Conservation (phyloP, 2,888 invertebrate genomes). For the Ectemnius cavifrons region DNA sequence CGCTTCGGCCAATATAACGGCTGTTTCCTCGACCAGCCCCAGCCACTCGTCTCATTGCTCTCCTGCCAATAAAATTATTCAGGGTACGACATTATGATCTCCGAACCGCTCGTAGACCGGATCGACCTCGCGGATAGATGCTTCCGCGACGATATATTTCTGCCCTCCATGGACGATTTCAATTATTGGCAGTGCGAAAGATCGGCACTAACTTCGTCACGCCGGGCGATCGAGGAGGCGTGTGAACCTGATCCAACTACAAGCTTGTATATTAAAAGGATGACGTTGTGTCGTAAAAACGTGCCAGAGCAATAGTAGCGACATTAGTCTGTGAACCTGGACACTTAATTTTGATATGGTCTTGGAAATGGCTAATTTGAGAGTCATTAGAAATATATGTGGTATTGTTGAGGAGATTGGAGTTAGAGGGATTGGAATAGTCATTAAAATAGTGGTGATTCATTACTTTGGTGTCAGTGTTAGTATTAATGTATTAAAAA, state of each 20-base stretch:
- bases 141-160: slow-evolving; percentile 11
- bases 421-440: too few relatives aligned
- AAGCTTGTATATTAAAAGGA: slow-evolving; percentile 32
- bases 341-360: slow-evolving; percentile 24
- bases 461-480: too few relatives aligned
- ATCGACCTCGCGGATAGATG: slow-evolving; percentile 15
- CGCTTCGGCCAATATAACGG: slow-evolving; percentile 74
- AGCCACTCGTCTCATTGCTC: slow-evolving; percentile 48
- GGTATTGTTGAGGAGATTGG: too few relatives aligned
- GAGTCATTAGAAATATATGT: not conserved
- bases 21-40: slow-evolving; percentile 60
- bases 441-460: too few relatives aligned
- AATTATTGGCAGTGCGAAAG: slow-evolving; percentile 62
- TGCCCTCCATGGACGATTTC: slow-evolving; percentile 68
- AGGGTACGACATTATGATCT: slow-evolving; percentile 72
- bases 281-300: slow-evolving; percentile 63
- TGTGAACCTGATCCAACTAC: slow-evolving; percentile 64
- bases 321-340: slow-evolving; percentile 21
- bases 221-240: slow-evolving; percentile 69
- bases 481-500: too few relatives aligned
- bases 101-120: slow-evolving; percentile 7
- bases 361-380: slow-evolving; percentile 8
- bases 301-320: slow-evolving; percentile 56
- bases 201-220: slow-evolving; percentile 23
- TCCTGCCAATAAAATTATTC: slow-evolving; percentile 75